Base-by-base conservation (phyloP, 2,113 vertebrate species). In the Taurulus bubalis region DNA sequence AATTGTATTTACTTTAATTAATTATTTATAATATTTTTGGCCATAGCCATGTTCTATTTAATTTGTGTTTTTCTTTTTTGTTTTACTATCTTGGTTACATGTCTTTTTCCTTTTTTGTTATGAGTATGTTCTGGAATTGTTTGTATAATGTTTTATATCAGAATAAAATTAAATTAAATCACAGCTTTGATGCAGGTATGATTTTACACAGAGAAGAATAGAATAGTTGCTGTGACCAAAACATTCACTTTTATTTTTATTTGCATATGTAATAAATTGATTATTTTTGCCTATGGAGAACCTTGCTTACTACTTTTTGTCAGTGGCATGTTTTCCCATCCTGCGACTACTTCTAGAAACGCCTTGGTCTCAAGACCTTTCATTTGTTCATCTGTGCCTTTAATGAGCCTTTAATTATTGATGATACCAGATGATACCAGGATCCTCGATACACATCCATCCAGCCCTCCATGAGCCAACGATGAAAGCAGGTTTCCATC, bases 401-500 rank as follows among this genome's bases (percentile, higher is more conserved):
- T 26, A 28, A 30, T 30, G 10, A 51, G 18, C 16, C n/a, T 71
- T 26, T 16, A 12, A 38, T 8, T 18, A 59, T 12, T 11, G 18
- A 22, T 22, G 12, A 36, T 20, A 9, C n/a, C 34, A 36, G 26
- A 11, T 71, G 15, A 32, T 4, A 32, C 2, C 30, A 4, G 30
- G n/a, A n/a, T n/a, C n/a, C 51, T 64, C 47, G n/a, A 53, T 18
- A 36, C 20, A 56, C 42, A 55, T 64, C 24, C 67, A 58, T 10
- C 28, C 22, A 2, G n/a, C n/a, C 36, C 38, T 51, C 40, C 6
- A 36, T 3, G 1, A 71, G 51, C 12, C 38, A 22, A 5, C 22
- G 49, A 63, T 71, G 67, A 82, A 68, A 75, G 77, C 82, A 42
- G 74, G 70, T 69, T 82, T 75, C 60, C 77, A 51, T 87, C 83